Conservation (phyloP, 2,113 vertebrate genomes). For the Nyctibius bracteatus region DNA sequence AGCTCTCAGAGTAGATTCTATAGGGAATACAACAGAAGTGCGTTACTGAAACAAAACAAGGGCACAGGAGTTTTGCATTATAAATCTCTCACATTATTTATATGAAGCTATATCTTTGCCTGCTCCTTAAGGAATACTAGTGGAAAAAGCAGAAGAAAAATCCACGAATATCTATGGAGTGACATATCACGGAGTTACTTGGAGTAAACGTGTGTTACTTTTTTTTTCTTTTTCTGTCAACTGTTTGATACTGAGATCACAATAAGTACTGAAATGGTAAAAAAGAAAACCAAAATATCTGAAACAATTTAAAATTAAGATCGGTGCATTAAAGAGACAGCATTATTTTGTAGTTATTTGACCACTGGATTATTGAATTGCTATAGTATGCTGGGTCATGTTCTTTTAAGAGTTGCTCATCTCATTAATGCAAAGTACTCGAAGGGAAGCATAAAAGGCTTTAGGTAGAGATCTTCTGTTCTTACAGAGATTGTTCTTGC, state of each 20-base stretch:
- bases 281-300: neutral
- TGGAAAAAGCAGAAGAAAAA: neutral
- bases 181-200: neutral
- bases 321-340: neutral
- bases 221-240: neutral
- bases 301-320: neutral
- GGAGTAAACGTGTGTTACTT: neutral
- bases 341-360: constrained; percentile 3
- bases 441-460: constrained; percentile 36
- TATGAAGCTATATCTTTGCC: neutral
- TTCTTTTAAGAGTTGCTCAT: constrained; percentile 44
- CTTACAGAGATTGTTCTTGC: neutral
- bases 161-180: neutral
- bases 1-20: neutral
- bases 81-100: neutral
- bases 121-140: neutral
- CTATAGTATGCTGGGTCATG: constrained; percentile 5
- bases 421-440: constrained; percentile 54
- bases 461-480: neutral
- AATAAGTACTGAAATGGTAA: neutral
- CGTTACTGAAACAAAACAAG: constrained; percentile 29
- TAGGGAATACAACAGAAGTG: neutral
- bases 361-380: constrained; percentile 9
- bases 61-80: neutral
- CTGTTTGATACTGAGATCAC: neutral